These are phyloP conservation scores for Podarcis lilfordi DNA, from an alignment of 2,797 vertebrate species.

Conservation along the genomic window DNA sequence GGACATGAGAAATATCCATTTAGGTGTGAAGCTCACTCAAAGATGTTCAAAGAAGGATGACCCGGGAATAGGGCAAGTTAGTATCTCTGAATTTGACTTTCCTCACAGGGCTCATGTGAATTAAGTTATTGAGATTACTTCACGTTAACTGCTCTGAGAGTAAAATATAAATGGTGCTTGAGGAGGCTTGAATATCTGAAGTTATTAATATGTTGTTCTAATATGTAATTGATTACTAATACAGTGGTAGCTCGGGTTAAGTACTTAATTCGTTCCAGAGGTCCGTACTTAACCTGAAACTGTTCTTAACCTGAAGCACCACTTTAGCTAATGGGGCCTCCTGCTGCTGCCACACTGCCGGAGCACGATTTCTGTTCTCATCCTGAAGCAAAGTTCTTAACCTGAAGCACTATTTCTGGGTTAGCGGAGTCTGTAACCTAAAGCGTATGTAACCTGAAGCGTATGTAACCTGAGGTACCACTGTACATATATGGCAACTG, in stretches of 20 bases:
- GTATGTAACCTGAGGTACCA: too few relatives aligned
- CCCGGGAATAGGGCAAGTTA: not conserved
- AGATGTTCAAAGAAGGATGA: not conserved
- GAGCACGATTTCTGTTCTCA: too few relatives aligned
- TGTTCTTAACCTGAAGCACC: too few relatives aligned
- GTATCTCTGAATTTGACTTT: not conserved
- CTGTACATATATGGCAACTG: not conserved
- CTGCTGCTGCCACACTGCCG: too few relatives aligned
- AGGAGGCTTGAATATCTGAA: not conserved
- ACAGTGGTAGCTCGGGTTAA: too few relatives aligned
- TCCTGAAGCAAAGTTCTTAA: too few relatives aligned
- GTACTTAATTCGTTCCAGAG: too few relatives aligned
- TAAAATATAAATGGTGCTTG: not conserved
- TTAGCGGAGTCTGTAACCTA: too few relatives aligned
- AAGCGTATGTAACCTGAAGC: too few relatives aligned
- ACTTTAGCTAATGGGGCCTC: too few relatives aligned
- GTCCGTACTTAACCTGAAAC: too few relatives aligned
- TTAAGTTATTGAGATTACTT: not conserved
- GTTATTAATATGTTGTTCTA: not conserved
- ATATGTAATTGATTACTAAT: not conserved
- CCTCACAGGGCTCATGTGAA: not conserved
- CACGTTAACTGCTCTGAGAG: not conserved
- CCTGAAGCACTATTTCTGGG: too few relatives aligned
- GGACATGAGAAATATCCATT: not conserved
- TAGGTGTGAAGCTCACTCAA: not conserved